phyloP scores from a whole-genome alignment of 30 jellyfish, hydroid and myxozoan species.

The Pseudorhiza aurosa region DNA sequence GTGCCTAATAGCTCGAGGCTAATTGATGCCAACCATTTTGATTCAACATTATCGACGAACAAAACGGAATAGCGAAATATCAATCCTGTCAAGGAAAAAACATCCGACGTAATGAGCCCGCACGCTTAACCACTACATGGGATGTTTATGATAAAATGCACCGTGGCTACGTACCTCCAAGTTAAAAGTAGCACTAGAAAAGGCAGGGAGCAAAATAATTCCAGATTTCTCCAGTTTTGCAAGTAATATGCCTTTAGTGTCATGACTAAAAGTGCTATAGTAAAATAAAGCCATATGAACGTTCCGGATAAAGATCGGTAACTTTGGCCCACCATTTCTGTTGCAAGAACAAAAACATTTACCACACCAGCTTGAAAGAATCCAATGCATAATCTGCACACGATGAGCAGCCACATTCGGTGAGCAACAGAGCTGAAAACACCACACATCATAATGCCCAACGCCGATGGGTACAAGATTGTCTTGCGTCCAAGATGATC shows the following conservation, averaged over 20 bases:
- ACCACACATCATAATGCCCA: constrained; percentile 47
- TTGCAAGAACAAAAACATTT: constrained; percentile 73
- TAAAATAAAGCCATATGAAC: constrained; percentile 76
- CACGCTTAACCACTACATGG: no score
- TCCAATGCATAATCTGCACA: constrained; percentile 68
- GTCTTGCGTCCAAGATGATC: constrained; percentile 75
- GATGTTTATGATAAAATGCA: neutral
- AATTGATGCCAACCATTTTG: no score
- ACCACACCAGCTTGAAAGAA: constrained; percentile 76
- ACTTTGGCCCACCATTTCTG: constrained; percentile 75
- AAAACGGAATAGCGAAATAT: no score
- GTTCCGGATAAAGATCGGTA: constrained; percentile 77
- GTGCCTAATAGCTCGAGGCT: no score
- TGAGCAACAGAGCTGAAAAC: constrained; percentile 47
- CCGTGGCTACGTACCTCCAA: constrained; percentile 80
- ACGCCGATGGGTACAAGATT: constrained; percentile 65
- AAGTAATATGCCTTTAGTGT: constrained; percentile 60
- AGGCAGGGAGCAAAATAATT: constrained; percentile 75
- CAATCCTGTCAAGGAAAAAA: no score
- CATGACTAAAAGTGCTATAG: constrained; percentile 67
- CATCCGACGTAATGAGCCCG: neutral
- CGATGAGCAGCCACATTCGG: constrained; percentile 42
- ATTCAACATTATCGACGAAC: no score
- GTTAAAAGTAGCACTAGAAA: constrained; percentile 39
- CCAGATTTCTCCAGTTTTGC: constrained; percentile 77